Conservation (phyloP, 2,888 invertebrate genomes). For the Spatulosminthurus flaviceps region DNA sequence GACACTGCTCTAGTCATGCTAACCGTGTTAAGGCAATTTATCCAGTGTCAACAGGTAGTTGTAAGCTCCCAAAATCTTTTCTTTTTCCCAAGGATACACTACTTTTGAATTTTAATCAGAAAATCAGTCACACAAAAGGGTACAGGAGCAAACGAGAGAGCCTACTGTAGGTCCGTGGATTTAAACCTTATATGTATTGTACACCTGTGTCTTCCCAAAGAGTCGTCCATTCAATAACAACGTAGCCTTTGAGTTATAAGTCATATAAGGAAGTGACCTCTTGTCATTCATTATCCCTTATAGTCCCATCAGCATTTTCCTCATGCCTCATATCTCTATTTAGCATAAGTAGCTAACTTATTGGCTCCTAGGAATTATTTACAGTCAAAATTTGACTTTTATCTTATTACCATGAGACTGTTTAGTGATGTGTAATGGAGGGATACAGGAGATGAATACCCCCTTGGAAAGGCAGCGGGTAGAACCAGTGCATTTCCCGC, state of each 20-base stretch:
- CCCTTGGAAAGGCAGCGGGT: too few species aligned
- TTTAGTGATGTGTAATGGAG: too few species aligned
- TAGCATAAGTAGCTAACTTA: not conserved
- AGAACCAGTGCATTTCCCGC: too few species aligned
- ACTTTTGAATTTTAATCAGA: conserved; percentile 18
- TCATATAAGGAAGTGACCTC: not conserved
- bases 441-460: too few species aligned
- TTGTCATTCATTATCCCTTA: conserved; percentile 3
- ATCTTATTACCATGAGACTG: too few species aligned
- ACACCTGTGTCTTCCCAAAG: not conserved
- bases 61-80: not conserved
- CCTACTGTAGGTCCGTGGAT: too few species aligned
- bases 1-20: conserved; percentile 26
- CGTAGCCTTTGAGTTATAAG: not conserved
- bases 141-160: not conserved
- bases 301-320: not conserved
- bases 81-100: not conserved
- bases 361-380: too few species aligned
- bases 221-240: not conserved
- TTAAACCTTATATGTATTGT: not conserved
- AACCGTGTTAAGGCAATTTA: conserved; percentile 23
- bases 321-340: not conserved
- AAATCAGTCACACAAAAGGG: conserved; percentile 10
- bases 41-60: conserved; percentile 4
- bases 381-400: too few species aligned